These are phyloP conservation scores for Oegoconia quadripuncta DNA, from an alignment of 2,888 invertebrate species.

Conservation along the genomic window DNA sequence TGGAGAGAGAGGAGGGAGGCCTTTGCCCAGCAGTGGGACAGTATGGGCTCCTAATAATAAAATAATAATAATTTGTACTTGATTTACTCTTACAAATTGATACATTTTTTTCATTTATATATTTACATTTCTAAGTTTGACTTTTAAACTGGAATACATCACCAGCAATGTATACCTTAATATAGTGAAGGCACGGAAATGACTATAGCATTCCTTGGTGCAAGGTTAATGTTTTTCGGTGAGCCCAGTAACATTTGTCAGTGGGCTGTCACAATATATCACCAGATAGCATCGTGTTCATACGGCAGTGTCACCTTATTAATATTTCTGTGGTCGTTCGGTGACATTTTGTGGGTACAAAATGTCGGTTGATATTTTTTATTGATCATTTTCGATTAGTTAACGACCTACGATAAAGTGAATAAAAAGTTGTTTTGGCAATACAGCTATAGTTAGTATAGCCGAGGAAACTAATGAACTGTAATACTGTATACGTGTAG, in stretches of 20 bases:
- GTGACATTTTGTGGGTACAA: conserved; percentile 18
- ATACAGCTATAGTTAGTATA: background rate
- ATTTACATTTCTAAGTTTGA: no score
- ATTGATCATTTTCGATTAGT: conserved; percentile 18
- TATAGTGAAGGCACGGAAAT: background rate
- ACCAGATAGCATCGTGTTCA: conserved; percentile 26
- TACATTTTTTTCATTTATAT: no score
- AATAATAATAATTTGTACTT: no score
- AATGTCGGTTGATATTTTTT: conserved; percentile 21
- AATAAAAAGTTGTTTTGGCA: background rate
- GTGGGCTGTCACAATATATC: conserved; percentile 29
- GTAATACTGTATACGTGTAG: no score
- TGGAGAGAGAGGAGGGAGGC: no score
- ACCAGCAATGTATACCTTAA: conserved; percentile 14
- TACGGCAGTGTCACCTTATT: conserved; percentile 23
- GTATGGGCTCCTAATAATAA: no score
- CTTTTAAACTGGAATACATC: no score
- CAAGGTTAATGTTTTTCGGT: conserved; percentile 12
- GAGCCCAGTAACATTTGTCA: conserved; percentile 27
- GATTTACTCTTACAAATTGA: no score
- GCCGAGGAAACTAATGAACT: background rate
- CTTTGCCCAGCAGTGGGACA: no score
- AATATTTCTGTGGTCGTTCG: conserved; percentile 28
- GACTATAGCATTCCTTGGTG: conserved; percentile 2
- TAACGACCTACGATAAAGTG: background rate